These are phyloP conservation scores for Phrynocephalus vlangalii DNA, from an alignment of 2,797 vertebrate genomes.

Conservation along the genomic window DNA sequence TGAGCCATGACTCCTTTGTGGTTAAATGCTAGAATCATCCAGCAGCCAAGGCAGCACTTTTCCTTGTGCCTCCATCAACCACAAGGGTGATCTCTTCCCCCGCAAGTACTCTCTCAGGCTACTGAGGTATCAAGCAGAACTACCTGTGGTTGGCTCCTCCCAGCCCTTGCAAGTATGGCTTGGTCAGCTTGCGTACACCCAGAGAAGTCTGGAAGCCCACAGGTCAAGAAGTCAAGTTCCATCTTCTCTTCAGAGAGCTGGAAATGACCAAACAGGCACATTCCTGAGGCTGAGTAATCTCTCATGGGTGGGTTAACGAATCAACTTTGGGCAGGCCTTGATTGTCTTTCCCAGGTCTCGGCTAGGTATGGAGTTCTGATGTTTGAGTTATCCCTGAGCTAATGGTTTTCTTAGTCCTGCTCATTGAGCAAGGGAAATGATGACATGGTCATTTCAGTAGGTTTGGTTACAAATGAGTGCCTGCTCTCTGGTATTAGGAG, in stretches of 20 bases:
- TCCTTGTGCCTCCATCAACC: neutral
- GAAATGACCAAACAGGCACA: neutral
- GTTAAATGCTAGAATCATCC: slow-evolving; percentile 17
- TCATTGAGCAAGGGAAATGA: neutral
- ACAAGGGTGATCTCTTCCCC: slow-evolving; percentile 18
- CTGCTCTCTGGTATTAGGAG: neutral
- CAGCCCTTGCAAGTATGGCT: rapidly evolving
- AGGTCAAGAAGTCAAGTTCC: neutral
- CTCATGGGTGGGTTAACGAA: slow-evolving; percentile 18
- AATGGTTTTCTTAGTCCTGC: neutral
- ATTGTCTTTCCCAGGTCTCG: neutral
- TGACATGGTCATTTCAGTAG: neutral
- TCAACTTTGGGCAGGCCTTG: neutral
- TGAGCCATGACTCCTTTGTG: slow-evolving; percentile 19
- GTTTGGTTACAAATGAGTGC: neutral
- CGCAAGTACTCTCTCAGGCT: neutral
- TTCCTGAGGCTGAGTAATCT: slow-evolving; percentile 30
- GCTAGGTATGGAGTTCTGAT: neutral
- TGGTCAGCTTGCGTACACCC: neutral
- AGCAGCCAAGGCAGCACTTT: neutral
- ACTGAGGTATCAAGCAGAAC: neutral
- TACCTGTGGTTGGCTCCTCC: neutral
- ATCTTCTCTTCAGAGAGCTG: neutral
- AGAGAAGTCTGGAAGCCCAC: rapidly evolving
- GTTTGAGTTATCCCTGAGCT: neutral